A percentile compares a stretch with the other conserved stretches of the same genome.
These are phyloP conservation scores for Therioaphis trifolii DNA, from an alignment of 2,888 invertebrate species.

Conservation along the genomic window DNA sequence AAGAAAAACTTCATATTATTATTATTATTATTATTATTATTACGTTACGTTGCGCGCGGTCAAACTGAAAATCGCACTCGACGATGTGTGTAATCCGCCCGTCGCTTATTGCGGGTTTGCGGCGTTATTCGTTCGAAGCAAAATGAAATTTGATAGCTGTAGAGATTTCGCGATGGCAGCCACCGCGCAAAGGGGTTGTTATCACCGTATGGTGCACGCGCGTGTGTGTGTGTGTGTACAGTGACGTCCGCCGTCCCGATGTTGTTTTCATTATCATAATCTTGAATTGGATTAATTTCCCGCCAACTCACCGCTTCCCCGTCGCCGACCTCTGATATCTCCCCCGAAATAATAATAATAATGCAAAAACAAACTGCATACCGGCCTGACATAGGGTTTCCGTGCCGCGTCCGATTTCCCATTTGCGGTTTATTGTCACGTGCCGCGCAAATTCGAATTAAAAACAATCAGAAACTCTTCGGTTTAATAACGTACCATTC, in stretches of 20 bases:
- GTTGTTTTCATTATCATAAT: conserved; percentile 53
- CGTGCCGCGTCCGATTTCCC: neutral
- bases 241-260: conserved; percentile 29
- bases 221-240: neutral
- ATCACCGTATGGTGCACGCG: neutral
- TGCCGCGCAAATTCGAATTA: neutral
- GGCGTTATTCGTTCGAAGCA: neutral
- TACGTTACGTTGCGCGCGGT: neutral
- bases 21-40: neutral
- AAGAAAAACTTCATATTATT: no score
- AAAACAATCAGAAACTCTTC: neutral
- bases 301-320: neutral
- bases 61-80: conserved; percentile 2
- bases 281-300: conserved; percentile 57
- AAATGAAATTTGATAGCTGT: neutral
- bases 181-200: neutral
- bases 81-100: conserved; percentile 5
- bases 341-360: neutral
- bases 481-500: no score
- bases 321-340: neutral
- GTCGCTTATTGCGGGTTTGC: neutral
- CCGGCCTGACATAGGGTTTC: neutral
- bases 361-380: conserved; percentile 19
- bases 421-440: neutral
- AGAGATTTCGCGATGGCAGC: neutral